Conservation (phyloP, 2,113 vertebrate genomes). For the Archilochus colubris region DNA sequence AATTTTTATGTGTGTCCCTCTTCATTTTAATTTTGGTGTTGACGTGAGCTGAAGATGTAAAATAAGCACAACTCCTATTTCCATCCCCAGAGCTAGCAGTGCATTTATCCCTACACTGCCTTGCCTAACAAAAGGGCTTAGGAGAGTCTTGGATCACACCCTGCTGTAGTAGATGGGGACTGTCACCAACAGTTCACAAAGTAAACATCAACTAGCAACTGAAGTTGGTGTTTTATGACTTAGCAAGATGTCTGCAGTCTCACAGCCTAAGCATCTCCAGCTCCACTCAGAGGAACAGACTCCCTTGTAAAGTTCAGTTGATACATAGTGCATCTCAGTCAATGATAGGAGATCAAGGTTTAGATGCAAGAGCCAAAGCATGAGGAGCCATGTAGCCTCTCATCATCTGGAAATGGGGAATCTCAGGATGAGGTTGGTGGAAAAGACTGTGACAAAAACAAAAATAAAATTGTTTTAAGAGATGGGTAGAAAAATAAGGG, state of each 20-base stretch:
- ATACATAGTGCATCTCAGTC: background rate
- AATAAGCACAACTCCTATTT: background rate
- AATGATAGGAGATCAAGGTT: background rate
- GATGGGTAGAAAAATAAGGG: background rate
- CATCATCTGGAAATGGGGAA: background rate
- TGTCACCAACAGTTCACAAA: background rate
- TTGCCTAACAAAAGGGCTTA: background rate
- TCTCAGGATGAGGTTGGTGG: background rate
- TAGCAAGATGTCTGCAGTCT: conserved; percentile 13
- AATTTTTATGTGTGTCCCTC: background rate
- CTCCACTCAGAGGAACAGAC: conserved; percentile 19
- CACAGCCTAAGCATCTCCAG: background rate
- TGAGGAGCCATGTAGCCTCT: background rate
- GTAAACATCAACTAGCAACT: background rate
- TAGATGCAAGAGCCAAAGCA: background rate
- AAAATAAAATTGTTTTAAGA: background rate
- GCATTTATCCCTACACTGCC: background rate
- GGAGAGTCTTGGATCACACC: background rate
- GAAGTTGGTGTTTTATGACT: background rate
- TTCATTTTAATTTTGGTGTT: background rate
- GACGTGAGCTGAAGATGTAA: background rate
- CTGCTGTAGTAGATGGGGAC: background rate
- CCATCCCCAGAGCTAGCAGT: background rate
- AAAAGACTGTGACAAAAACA: background rate
- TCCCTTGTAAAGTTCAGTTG: background rate